Percentiles rank a stretch among this genome's conserved stretches.
Conservation (phyloP, 2,797 vertebrate genomes). For the Scolopax bukidnonensis region DNA sequence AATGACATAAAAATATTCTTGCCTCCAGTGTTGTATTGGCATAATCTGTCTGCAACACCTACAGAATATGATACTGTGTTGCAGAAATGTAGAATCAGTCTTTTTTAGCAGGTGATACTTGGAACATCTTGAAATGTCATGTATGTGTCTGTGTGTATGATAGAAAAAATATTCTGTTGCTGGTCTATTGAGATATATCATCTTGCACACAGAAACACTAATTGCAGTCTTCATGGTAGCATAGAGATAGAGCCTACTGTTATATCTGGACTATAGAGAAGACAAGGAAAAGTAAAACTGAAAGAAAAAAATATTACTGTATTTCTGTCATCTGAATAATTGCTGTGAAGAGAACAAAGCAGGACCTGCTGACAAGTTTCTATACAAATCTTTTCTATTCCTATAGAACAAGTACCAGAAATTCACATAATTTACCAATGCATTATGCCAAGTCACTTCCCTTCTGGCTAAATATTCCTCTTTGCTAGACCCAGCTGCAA, state of each 20-base stretch:
- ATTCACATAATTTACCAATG: not conserved
- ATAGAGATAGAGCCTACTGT: not conserved
- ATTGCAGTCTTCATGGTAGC: not conserved
- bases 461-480: not conserved
- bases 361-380: not conserved
- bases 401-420: not conserved
- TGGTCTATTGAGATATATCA: not conserved
- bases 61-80: not conserved
- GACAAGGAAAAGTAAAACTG: not conserved
- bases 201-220: not conserved
- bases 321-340: not conserved
- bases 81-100: not conserved
- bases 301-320: not conserved
- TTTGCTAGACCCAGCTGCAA: not conserved
- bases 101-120: not conserved
- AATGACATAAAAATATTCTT: constrained; percentile 8
- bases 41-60: not conserved
- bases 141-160: not conserved
- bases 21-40: not conserved
- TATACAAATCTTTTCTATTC: not conserved
- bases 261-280: not conserved
- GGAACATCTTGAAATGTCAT: not conserved
- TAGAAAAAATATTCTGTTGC: not conserved
- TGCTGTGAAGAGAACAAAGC: not conserved
- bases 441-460: not conserved